These are phyloP conservation scores for Psittacara wagleri DNA, from an alignment of 2,113 vertebrate species.

Conservation along the genomic window DNA sequence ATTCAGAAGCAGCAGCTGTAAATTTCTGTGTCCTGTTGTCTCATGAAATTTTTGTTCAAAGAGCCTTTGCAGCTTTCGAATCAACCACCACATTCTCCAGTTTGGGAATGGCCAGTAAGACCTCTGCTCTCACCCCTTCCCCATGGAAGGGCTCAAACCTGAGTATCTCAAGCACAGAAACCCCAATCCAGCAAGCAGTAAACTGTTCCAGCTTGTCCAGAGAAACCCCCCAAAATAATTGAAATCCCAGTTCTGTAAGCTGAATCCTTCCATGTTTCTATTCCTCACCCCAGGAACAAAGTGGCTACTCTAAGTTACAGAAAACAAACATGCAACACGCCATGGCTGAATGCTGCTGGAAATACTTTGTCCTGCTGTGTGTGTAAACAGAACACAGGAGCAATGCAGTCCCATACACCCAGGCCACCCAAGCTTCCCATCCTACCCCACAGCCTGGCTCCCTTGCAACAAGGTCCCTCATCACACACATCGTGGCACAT, in stretches of 20 bases:
- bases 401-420: fast-evolving
- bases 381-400: neutral
- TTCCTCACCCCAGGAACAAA: neutral
- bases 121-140: neutral
- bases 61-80: neutral
- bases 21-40: neutral
- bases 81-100: neutral
- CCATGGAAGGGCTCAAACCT: neutral
- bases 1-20: slow-evolving; percentile 33
- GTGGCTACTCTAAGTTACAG: neutral
- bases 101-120: neutral
- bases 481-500: fast-evolving
- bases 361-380: neutral
- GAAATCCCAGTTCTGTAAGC: neutral
- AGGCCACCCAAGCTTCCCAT: neutral
- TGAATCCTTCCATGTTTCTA: neutral
- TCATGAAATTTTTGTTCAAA: neutral
- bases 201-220: neutral
- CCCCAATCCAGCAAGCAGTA: neutral
- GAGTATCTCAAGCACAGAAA: neutral
- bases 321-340: neutral
- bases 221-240: neutral
- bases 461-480: no score
- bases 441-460: neutral
- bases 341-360: neutral